Evolutionary conservation across 2,888 invertebrate species (phyloP), one percentile per base, ranked within the genome.

Genomic region (Eupithecia subfuscata): DNA sequence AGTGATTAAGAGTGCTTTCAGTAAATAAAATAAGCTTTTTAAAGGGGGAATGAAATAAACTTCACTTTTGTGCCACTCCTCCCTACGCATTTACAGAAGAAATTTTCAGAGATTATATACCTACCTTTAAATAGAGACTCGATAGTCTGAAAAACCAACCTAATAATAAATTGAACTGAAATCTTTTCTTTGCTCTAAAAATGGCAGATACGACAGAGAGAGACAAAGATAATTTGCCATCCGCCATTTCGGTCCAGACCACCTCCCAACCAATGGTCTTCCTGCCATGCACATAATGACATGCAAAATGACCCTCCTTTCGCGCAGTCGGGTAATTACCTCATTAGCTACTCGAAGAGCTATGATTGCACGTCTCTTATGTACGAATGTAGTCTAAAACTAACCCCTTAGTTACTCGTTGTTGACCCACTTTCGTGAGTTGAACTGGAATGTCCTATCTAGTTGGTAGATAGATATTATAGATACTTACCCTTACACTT

Each of bases 171-270:
- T 25, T n/a, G 18, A 60, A 22, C 7, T 18, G 16, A 30, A 63
- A 30, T 63, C 2, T 2, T n/a, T 34, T n/a, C 69, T 48, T 30
- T 22, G n/a, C 43, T 60, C 16, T 25, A 43, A 63, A 70, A 63
- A 70, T 68, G 56, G 67, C 63, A 30, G 56, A 64, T 18, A 16
- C 25, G 64, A 65, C 52, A 70, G 77, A 72, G 63, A 72, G 69
- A 77, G 77, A 74, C 34, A 40, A 71, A 76, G 40, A 45, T 71
- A n/a, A 74, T n/a, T 65, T n/a, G 16, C 7, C 43, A 74, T 60
- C 56, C 22, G 75, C 77, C 73, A 82, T 84, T 80, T 80, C 81
- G 79, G 80, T 82, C 70, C 78, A 78, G 72, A 34, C 71, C 74
- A 74, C 75, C 73, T 77, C 77, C 25, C 69, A 64, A 30, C 77